Conservation (phyloP, 2,888 invertebrate genomes). For the Limnephilus lunatus region DNA sequence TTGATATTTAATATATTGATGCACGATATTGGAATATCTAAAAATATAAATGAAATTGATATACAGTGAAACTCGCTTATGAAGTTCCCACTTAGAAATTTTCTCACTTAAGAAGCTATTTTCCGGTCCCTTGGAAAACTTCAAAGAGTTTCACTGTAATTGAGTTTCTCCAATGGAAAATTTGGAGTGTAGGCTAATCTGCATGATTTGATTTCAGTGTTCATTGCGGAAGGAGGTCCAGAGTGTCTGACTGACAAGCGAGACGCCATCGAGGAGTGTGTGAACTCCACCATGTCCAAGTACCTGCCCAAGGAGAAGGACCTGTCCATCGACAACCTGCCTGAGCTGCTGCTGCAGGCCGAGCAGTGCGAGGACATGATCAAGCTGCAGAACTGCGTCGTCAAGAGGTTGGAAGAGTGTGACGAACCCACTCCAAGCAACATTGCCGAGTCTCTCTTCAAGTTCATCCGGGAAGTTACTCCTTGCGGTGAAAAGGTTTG, state of each 20-base stretch:
- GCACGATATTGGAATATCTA: too few species aligned
- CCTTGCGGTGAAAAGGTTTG: constrained; percentile 74
- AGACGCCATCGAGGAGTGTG: constrained; percentile 80
- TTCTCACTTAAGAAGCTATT: background rate
- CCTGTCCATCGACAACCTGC: constrained; percentile 75
- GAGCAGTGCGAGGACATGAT: constrained; percentile 77
- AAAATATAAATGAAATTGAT: too few species aligned
- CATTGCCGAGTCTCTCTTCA: constrained; percentile 86
- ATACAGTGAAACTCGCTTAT: too few species aligned
- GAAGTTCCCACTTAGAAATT: too few species aligned
- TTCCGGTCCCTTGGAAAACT: background rate
- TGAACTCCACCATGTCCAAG: constrained; percentile 79
- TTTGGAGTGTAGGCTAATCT: background rate
- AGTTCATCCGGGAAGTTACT: constrained; percentile 82
- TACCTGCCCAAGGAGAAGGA: constrained; percentile 74
- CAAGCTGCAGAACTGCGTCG: constrained; percentile 78
- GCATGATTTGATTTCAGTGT: constrained; percentile 76
- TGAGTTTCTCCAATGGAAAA: background rate
- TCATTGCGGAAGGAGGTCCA: constrained; percentile 89
- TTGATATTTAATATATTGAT: too few species aligned
- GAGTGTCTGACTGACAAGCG: constrained; percentile 83
- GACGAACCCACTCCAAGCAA: constrained; percentile 87
- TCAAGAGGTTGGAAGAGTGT: constrained; percentile 81
- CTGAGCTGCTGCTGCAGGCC: constrained; percentile 79
- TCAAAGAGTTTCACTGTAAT: background rate